Evolutionary conservation across 2,888 invertebrate species (phyloP).

Genomic region (Bugula neritina): DNA sequence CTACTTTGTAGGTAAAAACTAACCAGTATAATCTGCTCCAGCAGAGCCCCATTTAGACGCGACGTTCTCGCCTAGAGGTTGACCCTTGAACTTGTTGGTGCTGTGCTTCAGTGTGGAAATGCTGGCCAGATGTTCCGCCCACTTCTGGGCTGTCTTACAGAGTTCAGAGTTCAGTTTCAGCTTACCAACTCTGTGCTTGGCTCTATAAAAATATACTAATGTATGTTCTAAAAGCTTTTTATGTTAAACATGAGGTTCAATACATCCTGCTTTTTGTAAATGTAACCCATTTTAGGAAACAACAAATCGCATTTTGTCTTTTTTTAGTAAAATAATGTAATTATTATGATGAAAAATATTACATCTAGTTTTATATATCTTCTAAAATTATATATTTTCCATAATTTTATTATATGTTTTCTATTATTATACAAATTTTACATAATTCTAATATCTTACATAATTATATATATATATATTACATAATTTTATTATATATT

Average conservation of each 20-base stretch:
- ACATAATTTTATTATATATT: no score
- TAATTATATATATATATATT: no score
- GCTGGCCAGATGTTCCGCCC: constrained; percentile 80
- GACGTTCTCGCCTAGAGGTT: constrained; percentile 54
- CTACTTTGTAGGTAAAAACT: no score
- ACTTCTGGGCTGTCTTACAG: constrained; percentile 62
- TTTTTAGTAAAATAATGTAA: no score
- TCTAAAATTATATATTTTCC: background rate
- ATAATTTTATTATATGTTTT: background rate
- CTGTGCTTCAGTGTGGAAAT: constrained; percentile 70
- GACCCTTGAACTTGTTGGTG: constrained; percentile 71
- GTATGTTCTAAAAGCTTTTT: no score
- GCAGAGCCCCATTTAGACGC: constrained; percentile 44
- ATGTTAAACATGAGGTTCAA: no score
- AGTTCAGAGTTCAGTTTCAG: constrained; percentile 45
- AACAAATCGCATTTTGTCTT: no score
- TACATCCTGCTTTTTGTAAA: no score
- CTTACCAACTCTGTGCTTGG: constrained; percentile 33
- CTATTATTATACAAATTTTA: background rate
- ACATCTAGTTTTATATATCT: no score
- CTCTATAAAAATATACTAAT: constrained; percentile 40
- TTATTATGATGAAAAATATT: no score
- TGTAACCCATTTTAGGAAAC: no score
- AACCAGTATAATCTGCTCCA: constrained; percentile 45
- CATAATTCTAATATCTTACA: no score